Conservation (phyloP, 2,888 invertebrate genomes). For the Oscheius myriophilus region DNA sequence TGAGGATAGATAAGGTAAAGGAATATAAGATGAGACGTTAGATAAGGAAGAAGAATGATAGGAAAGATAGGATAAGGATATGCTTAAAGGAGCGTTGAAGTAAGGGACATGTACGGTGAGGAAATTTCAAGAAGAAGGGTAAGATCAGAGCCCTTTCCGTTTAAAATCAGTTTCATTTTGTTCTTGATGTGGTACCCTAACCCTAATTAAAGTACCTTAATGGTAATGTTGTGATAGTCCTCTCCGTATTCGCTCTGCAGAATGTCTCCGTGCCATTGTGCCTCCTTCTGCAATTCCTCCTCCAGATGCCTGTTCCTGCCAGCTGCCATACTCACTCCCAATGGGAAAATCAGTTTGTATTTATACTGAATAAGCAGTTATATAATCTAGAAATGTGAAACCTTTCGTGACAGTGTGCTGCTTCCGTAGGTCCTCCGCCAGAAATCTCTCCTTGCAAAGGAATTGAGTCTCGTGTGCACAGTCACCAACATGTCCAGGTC, state of each 20-base stretch:
- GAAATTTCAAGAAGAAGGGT: too few relatives aligned
- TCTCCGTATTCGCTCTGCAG: conserved; percentile 1
- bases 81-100: too few relatives aligned
- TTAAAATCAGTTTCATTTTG: too few relatives aligned
- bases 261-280: neutral
- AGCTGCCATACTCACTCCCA: neutral
- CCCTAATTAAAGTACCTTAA: too few relatives aligned
- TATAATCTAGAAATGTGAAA: neutral
- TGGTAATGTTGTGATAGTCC: conserved; percentile 3
- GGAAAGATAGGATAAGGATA: too few relatives aligned
- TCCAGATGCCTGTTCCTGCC: neutral
- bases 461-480: neutral
- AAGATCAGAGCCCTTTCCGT: too few relatives aligned
- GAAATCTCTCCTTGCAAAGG: neutral
- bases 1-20: too few relatives aligned
- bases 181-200: too few relatives aligned
- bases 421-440: neutral
- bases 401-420: conserved; percentile 1
- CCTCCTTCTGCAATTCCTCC: neutral
- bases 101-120: too few relatives aligned
- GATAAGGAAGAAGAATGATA: too few relatives aligned
- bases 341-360: neutral
- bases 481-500: neutral
- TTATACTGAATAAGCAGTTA: neutral
- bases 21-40: too few relatives aligned